phyloP scores from a whole-genome alignment of 2,113 vertebrate species.

The Pseudorasbora parva region DNA sequence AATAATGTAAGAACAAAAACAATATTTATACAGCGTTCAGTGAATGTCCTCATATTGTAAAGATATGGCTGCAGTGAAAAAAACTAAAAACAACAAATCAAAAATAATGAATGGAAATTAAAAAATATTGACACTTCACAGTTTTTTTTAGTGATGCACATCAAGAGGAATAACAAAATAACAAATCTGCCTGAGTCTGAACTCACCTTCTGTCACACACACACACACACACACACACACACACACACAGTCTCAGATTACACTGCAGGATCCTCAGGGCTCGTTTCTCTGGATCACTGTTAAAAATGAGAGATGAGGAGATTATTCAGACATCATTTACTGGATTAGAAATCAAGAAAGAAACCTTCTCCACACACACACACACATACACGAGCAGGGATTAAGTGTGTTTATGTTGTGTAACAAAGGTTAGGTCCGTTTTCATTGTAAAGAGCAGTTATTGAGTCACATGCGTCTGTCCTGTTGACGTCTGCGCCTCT shows the following conservation, averaged over 20 bases:
- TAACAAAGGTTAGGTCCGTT: slow-evolving; percentile 40
- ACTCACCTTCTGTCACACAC: slow-evolving; percentile 3
- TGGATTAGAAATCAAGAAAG: slow-evolving; percentile 38
- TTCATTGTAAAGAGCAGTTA: slow-evolving; percentile 33
- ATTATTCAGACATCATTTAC: slow-evolving; percentile 48
- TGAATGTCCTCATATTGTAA: too few species aligned
- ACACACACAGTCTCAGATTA: background rate
- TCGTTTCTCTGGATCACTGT: slow-evolving; percentile 4
- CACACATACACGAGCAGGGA: slow-evolving; percentile 17
- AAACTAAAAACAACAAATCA: background rate
- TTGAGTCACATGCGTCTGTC: background rate
- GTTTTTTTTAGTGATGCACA: background rate
- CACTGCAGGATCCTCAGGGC: background rate
- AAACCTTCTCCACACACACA: background rate
- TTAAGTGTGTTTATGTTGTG: slow-evolving; percentile 39
- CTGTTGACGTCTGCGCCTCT: background rate
- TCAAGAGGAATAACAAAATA: background rate
- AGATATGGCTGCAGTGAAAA: background rate
- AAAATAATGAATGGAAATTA: background rate
- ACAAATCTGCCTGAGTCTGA: background rate
- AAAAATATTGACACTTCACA: background rate
- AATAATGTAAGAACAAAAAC: too few species aligned
- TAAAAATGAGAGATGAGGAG: slow-evolving; percentile 37
- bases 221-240: background rate
- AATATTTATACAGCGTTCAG: too few species aligned